phyloP scores from a whole-genome alignment of 1,140 invertebrate genomes.

The Caenorhabditis inopinata region DNA sequence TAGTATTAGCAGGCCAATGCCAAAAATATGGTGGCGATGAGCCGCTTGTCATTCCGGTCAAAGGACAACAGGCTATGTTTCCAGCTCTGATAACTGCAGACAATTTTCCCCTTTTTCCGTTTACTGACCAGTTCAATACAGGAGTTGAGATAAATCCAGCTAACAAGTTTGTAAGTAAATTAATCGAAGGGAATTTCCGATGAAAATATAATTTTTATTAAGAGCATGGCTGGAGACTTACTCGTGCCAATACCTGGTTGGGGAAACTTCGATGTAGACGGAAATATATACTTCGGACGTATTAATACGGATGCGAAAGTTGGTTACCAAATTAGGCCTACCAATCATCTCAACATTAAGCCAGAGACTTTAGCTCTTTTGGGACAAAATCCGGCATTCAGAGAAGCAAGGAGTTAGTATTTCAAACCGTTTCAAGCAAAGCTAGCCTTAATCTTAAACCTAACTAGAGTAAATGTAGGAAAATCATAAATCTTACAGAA shows the following conservation, averaged over 20 bases:
- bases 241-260: slow-evolving; percentile 53
- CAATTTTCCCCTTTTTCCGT: slow-evolving; percentile 54
- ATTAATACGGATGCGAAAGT: slow-evolving; percentile 52
- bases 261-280: slow-evolving; percentile 53
- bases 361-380: slow-evolving; percentile 52
- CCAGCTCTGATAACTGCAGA: slow-evolving; percentile 51
- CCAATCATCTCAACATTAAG: slow-evolving; percentile 53
- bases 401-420: slow-evolving; percentile 52
- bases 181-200: background rate
- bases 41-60: slow-evolving; percentile 50
- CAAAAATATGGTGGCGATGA: slow-evolving; percentile 51
- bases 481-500: slow-evolving; percentile 36
- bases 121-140: slow-evolving; percentile 54
- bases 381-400: slow-evolving; percentile 53
- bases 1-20: background rate
- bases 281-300: slow-evolving; percentile 50
- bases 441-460: background rate
- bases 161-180: slow-evolving; percentile 52
- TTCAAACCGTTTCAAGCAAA: too few species aligned
- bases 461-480: background rate
- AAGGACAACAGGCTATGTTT: slow-evolving; percentile 45
- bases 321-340: slow-evolving; percentile 51
- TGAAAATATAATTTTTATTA: background rate
- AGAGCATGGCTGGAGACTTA: slow-evolving; percentile 51
- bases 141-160: slow-evolving; percentile 53